Evolutionary conservation across 1,140 invertebrate species (phyloP), one percentile per base, ranked within the genome.

Genomic region (Vanessa tameamea): DNA sequence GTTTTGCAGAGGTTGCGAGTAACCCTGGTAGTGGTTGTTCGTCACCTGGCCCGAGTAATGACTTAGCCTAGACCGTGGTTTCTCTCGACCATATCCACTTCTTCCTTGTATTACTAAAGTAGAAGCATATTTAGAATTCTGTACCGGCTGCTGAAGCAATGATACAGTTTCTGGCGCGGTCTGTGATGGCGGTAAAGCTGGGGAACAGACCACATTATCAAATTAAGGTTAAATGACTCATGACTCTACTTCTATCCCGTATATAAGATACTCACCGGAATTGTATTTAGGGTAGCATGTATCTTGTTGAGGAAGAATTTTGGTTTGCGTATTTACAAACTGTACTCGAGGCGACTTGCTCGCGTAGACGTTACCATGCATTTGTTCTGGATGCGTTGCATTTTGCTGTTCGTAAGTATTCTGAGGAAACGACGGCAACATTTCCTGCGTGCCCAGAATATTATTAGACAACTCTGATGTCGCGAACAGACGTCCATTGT

Each of bases 151-250:
- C 72, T 92, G 90, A 50, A 92, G 78, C 12, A 92, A 78, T 2
- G 89, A 90, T 23, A 91, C 89, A 14, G 89, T 91, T 70, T 92
- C 90, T 26, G 89, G 90, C 9, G 89, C 89, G 2, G 87, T 92
- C 68, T 90, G 87, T 11, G 90, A 91, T 9, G 89, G 90, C 47
- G 90, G 88, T 7, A 92, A 76, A 1, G 75, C 83, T 87, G 75
- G 9, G 51, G 64, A 73, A 74, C 7, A 57, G 23, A 72, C 20
- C 47, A 26, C 9, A 23, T 13, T 59, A 47, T 43, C 1, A 61
- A 53, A 43, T 11, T 20, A 48, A 26, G 15, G 12, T 57, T 37
- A 51, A 63, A 12, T 6, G 1, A 55, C 13, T 59, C 57, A 4
- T 12, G 23, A 61, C 9, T 57, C 14, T 64, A 59, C 14, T 37